phyloP scores from a whole-genome alignment of 2,888 invertebrate species.

The Drosophila subsilvestris region DNA sequence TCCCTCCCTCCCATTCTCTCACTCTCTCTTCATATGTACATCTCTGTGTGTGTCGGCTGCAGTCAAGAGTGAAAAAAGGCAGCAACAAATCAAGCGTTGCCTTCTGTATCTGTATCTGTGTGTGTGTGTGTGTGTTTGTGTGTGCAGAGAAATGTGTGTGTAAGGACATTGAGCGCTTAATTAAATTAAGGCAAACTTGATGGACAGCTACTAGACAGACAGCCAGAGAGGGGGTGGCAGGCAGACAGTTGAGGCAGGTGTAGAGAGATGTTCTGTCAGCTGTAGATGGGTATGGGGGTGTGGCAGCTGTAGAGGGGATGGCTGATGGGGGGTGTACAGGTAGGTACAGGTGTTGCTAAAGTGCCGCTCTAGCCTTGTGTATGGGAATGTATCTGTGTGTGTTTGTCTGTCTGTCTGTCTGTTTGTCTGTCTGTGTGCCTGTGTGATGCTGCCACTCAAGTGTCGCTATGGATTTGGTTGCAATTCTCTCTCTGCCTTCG shows the following conservation, averaged over 20 bases:
- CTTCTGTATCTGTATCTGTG: constrained; percentile 32
- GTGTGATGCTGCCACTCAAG: constrained; percentile 67
- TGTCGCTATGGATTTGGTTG: constrained; percentile 54
- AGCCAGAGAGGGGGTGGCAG: constrained; percentile 42
- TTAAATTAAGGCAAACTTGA: constrained; percentile 75
- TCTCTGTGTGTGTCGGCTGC: constrained; percentile 50
- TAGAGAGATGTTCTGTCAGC: not conserved
- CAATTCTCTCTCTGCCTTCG: constrained; percentile 28
- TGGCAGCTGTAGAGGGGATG: too few relatives aligned
- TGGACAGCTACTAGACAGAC: constrained; percentile 80
- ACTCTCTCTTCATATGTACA: not conserved
- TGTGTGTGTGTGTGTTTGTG: constrained; percentile 25
- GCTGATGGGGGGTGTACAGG: not conserved
- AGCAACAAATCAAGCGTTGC: constrained; percentile 74
- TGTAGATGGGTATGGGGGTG: too few relatives aligned
- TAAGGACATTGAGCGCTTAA: constrained; percentile 79
- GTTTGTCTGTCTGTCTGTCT: constrained; percentile 28
- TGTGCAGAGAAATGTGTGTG: constrained; percentile 43
- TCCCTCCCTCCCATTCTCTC: not conserved
- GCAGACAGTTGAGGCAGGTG: constrained; percentile 20
- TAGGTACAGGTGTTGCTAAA: constrained; percentile 64
- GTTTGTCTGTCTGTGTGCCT: constrained; percentile 12
- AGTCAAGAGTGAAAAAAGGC: constrained; percentile 76
- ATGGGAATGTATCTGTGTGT: constrained; percentile 8
- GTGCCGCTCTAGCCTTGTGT: constrained; percentile 50